Evolutionary conservation across 1,140 invertebrate genomes (phyloP), one percentile per base, ranked within the genome.

Genomic region (Marisa cornuarietis): DNA sequence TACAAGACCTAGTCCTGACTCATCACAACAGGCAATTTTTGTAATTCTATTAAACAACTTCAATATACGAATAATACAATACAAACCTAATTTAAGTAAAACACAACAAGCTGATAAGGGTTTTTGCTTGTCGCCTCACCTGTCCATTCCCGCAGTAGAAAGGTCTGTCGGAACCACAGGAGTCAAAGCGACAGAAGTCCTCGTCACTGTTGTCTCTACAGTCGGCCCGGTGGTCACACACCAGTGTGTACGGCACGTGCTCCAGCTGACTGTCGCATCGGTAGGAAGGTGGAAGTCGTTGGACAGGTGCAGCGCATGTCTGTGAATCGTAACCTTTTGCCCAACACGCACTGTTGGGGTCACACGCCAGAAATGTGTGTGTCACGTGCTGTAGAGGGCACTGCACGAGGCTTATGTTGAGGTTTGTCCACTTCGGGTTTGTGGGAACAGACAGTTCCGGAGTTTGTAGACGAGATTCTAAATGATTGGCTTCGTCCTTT

Each of bases 201-300:
- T 75, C 73, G 52, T 75, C 73, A 49, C 73, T 75, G 22, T 7
- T 22, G 61, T 75, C 73, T 18, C 61, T 63, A 22, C 73, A 75
- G 62, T 75, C 73, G 13, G 14, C 54, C 24, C 73, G 73, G 61
- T 62, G 61, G 26, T 75, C 73, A 63, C 73, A 75, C 73, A 75
- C 73, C 13, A 75, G 31, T 10, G 73, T 75, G 61, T 63, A 75
- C 1, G 73, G 73, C 73, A 75, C 73, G 52, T 42, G 73, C 61
- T 31, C 54, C 51, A 26, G 8, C 2, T 20, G 42, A n/a, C 13
- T 73, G 7, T 42, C 71, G n/a, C 71, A 73, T 9, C n/a, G 51
- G n/a, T 54, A 73, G 7, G 51, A 22, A 22, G 51, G 42, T n/a
- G 71, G 51, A 54, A 4, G 49, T 54, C 20, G 58, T 54, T 51